A percentile compares a stretch with the other conserved stretches of the same genome.
phyloP scores from a whole-genome alignment of 1,140 invertebrate genomes.

The Rhagoletis pomonella region DNA sequence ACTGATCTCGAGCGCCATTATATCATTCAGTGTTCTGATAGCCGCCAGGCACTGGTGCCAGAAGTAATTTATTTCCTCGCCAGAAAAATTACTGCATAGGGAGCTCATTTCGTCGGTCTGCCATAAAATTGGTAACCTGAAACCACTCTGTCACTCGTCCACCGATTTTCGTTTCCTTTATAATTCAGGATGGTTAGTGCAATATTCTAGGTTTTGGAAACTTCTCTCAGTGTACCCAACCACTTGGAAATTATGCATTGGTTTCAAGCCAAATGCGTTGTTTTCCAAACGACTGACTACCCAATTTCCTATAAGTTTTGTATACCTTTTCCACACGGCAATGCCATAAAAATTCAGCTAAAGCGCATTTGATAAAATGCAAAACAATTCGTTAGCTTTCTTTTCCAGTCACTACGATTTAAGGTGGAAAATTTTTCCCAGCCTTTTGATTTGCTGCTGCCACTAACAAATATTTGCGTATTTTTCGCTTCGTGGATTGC shows the following conservation, averaged over 20 bases:
- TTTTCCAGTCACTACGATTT: background rate
- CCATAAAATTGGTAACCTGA: too few species aligned
- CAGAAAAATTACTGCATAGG: too few species aligned
- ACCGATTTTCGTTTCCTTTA: too few species aligned
- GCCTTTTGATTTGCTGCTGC: background rate
- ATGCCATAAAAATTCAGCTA: background rate
- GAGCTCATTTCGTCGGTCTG: too few species aligned
- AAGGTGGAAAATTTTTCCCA: background rate
- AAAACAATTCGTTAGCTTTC: background rate
- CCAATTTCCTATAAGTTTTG: background rate
- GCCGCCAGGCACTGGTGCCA: too few species aligned
- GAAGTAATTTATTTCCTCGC: too few species aligned
- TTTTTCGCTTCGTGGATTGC: constrained; percentile 36
- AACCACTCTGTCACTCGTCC: too few species aligned
- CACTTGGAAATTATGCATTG: background rate
- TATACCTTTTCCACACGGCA: background rate
- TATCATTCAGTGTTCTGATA: too few species aligned
- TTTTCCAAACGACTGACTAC: background rate
- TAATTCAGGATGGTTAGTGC: too few species aligned
- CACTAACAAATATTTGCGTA: constrained; percentile 34
- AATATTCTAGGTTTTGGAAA: too few species aligned
- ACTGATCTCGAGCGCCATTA: too few species aligned
- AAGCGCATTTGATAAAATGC: background rate
- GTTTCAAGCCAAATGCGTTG: background rate
- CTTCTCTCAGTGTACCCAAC: background rate